Conservation (phyloP, 2,113 vertebrate species). For the Pseudopodoces humilis region DNA sequence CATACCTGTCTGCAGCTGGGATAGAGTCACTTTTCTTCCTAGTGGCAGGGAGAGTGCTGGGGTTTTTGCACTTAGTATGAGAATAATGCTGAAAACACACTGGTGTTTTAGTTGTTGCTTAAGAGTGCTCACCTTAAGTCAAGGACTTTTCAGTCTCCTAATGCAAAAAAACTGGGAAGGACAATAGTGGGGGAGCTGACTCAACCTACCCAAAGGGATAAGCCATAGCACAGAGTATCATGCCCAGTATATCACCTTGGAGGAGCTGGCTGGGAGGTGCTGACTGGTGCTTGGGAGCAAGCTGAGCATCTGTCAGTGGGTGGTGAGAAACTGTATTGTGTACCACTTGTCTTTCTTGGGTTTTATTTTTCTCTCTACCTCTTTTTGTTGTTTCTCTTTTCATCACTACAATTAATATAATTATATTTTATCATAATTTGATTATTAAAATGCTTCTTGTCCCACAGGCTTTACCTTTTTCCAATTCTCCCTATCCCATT, state of each 20-base stretch:
- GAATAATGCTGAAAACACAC: neutral
- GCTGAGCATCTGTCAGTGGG: rapidly evolving
- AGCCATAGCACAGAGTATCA: rapidly evolving
- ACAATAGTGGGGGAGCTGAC: neutral
- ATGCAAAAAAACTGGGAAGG: neutral
- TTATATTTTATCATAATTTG: neutral
- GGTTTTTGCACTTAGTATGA: neutral
- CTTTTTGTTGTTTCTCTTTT: neutral
- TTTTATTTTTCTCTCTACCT: neutral
- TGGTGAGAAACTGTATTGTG: neutral
- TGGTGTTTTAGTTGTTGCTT: neutral
- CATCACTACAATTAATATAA: neutral
- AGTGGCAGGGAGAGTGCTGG: no score
- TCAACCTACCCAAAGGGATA: neutral
- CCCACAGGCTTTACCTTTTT: neutral
- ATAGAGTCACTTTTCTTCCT: neutral
- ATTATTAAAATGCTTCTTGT: neutral
- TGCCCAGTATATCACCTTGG: no score
- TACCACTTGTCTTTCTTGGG: neutral
- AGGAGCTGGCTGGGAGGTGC: neutral
- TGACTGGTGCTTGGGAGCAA: neutral
- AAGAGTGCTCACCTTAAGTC: neutral
- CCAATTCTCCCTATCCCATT: neutral
- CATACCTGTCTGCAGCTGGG: neutral
- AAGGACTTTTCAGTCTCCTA: neutral